These are phyloP conservation scores for Atopsyche davidsoni DNA, from an alignment of 1,140 invertebrate species.

Conservation along the genomic window DNA sequence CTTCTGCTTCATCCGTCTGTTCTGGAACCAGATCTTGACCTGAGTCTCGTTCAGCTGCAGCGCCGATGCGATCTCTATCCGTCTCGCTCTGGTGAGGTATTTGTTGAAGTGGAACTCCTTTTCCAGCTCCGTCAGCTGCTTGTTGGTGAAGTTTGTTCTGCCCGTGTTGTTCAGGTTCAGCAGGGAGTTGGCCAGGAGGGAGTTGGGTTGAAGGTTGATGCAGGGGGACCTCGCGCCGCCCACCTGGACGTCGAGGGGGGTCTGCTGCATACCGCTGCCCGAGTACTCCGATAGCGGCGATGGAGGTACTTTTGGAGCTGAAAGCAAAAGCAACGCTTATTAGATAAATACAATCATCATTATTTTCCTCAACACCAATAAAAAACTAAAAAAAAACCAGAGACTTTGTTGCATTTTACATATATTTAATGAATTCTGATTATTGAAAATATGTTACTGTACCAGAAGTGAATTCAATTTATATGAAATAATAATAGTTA, in stretches of 20 bases:
- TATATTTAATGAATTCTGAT: no score
- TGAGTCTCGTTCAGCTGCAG: slow-evolving; percentile 95
- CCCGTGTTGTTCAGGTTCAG: slow-evolving; percentile 75
- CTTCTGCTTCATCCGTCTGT: slow-evolving; percentile 90
- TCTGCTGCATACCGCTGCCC: slow-evolving; percentile 36
- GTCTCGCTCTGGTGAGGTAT: slow-evolving; percentile 90
- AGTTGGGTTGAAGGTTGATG: slow-evolving; percentile 35
- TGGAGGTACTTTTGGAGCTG: slow-evolving; percentile 64
- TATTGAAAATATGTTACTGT: no score
- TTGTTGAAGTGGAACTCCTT: slow-evolving; percentile 99
- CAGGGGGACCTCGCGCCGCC: slow-evolving; percentile 33
- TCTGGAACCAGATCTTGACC: slow-evolving; percentile 91
- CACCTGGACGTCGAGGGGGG: slow-evolving; percentile 39
- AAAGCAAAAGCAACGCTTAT: no score
- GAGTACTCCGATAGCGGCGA: slow-evolving; percentile 38
- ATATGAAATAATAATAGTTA: no score
- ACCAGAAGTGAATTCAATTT: no score
- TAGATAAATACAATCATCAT: no score
- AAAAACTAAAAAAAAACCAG: no score
- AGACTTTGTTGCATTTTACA: no score
- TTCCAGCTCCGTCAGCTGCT: slow-evolving; percentile 96
- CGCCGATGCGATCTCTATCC: slow-evolving; percentile 96
- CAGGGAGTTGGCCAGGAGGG: slow-evolving; percentile 44
- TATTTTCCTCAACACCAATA: no score
- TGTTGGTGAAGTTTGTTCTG: slow-evolving; percentile 97